These are phyloP conservation scores for Brenthis hecate DNA, from an alignment of 2,888 invertebrate species.

Conservation along the genomic window DNA sequence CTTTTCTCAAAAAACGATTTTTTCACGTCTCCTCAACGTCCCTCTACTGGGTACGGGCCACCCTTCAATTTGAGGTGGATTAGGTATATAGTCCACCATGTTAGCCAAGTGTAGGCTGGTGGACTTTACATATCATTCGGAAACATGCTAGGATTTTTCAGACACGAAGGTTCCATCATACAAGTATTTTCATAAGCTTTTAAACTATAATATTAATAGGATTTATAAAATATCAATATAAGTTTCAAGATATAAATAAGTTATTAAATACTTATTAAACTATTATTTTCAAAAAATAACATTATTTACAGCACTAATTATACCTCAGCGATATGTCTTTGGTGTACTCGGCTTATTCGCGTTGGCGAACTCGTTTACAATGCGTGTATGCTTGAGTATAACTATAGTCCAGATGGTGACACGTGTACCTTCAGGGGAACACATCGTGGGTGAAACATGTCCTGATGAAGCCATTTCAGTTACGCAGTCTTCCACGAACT, in stretches of 20 bases:
- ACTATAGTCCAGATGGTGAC: slow-evolving; percentile 87
- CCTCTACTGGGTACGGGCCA: no score
- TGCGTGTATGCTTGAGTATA: slow-evolving; percentile 87
- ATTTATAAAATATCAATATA: no score
- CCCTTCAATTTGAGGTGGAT: no score
- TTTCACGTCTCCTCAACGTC: no score
- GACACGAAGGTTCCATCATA: no score
- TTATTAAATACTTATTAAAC: neutral
- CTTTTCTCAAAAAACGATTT: no score
- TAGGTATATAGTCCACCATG: no score
- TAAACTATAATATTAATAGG: no score
- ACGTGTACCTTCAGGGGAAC: slow-evolving; percentile 53
- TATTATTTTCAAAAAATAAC: neutral
- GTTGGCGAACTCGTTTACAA: slow-evolving; percentile 87
- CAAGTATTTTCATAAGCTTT: no score
- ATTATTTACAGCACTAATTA: slow-evolving; percentile 70
- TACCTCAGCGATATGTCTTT: slow-evolving; percentile 86
- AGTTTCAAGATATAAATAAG: neutral
- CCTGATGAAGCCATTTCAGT: slow-evolving; percentile 52
- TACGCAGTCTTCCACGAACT: slow-evolving; percentile 40
- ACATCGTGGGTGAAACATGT: slow-evolving; percentile 78
- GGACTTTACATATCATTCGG: no score
- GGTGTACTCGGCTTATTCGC: slow-evolving; percentile 87
- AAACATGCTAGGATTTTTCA: no score
- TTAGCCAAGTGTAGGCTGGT: no score